Percentiles rank a stretch among this genome's conserved stretches.
Conservation (phyloP, 2,113 vertebrate genomes). For the Paraplagusia blochii region DNA sequence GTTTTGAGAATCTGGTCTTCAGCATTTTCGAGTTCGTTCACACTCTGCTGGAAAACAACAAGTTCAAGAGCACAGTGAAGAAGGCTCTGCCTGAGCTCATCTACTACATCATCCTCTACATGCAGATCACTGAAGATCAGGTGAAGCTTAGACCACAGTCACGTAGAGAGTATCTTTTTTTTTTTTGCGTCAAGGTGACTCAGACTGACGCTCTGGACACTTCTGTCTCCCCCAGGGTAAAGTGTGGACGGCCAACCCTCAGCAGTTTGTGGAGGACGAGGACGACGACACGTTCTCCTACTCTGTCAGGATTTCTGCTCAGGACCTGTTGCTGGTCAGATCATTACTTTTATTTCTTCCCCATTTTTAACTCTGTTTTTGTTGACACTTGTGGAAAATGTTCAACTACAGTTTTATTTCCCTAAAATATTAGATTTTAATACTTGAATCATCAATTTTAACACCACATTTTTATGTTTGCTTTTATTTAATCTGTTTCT, state of each 20-base stretch:
- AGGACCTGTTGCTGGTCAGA: slow-evolving; percentile 92
- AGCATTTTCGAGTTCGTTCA: slow-evolving; percentile 99
- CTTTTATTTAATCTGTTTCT: too few species aligned
- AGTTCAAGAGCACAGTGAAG: slow-evolving; percentile 96
- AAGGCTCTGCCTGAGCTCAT: slow-evolving; percentile 96
- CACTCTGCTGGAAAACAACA: slow-evolving; percentile 93
- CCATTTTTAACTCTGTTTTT: too few species aligned
- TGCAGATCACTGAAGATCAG: slow-evolving; percentile 98
- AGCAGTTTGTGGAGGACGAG: slow-evolving; percentile 98
- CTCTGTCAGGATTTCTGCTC: slow-evolving; percentile 94
- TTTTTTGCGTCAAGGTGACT: neutral
- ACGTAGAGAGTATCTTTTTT: neutral
- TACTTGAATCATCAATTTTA: too few species aligned
- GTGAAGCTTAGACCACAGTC: slow-evolving; percentile 32
- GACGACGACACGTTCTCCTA: slow-evolving; percentile 99
- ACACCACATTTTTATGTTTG: too few species aligned
- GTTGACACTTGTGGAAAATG: too few species aligned
- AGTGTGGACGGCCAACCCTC: slow-evolving; percentile 95
- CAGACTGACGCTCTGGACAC: neutral
- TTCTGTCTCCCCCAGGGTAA: slow-evolving; percentile 80
- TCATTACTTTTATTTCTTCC: too few species aligned
- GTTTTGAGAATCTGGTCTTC: slow-evolving; percentile 98
- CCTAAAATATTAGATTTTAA: too few species aligned
- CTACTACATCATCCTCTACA: slow-evolving; percentile 97
- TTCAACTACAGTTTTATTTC: too few species aligned